Conservation (phyloP, 1,140 invertebrate species). For the Coboldia fuscipes region DNA sequence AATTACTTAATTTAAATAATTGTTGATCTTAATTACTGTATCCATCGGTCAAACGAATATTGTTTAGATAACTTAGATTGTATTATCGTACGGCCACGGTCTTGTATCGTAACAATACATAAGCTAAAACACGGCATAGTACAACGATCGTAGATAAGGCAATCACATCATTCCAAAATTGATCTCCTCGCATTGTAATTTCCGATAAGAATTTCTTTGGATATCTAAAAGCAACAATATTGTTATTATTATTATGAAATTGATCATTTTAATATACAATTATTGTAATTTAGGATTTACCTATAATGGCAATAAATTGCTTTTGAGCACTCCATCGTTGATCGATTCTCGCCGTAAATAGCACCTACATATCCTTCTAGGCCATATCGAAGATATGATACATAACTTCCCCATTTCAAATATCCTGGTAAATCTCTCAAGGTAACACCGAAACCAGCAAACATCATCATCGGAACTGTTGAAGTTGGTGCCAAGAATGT, state of each 20-base stretch:
- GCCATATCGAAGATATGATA: conserved; percentile 72
- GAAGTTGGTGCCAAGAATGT: conserved; percentile 59
- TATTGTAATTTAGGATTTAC: conserved; percentile 13
- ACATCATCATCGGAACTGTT: conserved; percentile 72
- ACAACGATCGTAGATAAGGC: conserved; percentile 49
- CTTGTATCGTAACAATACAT: conserved; percentile 61
- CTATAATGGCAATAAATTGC: conserved; percentile 50
- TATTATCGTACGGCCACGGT: conserved; percentile 39
- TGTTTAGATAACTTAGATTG: neutral
- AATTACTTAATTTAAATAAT: neutral
- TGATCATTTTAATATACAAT: neutral
- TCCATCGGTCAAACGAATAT: neutral
- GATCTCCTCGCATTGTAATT: conserved; percentile 55
- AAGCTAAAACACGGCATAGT: conserved; percentile 47
- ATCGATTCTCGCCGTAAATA: conserved; percentile 57
- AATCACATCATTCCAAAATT: conserved; percentile 64
- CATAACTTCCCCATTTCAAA: conserved; percentile 67
- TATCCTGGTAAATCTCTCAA: conserved; percentile 54
- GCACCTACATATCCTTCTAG: conserved; percentile 66
- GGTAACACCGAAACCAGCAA: conserved; percentile 60
- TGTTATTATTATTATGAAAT: neutral
- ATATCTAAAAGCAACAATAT: conserved; percentile 23
- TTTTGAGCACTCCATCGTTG: conserved; percentile 34
- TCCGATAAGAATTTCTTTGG: conserved; percentile 52
- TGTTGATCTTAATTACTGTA: neutral